Evolutionary conservation across 1,140 invertebrate genomes (phyloP), one percentile per base, ranked within the genome.

Genomic region (Cydia amplana): DNA sequence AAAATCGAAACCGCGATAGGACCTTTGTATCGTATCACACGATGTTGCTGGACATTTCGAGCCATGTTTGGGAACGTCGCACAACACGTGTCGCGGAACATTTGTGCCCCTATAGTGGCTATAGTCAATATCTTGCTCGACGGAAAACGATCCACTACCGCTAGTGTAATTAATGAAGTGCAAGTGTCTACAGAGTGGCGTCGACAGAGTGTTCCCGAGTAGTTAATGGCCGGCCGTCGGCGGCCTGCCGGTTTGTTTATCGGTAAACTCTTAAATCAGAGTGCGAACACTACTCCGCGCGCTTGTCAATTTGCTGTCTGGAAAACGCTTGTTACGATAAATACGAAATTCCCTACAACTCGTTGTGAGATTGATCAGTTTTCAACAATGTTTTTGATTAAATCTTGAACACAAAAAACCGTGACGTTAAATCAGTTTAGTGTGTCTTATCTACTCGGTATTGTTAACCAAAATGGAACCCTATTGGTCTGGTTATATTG

Each of bases 221-320:
- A 65, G 23, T 65, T 28, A 70, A 70, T 18, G n/a, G 32, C 16
- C 32, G 16, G 16, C 65, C 28, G 32, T 70, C 32, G 28, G 18
- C 28, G 65, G 65, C 32, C 10, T 0, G 16, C 25, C 18, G 65
- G 79, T 80, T 77, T 84, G 72, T 84, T 82, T 82, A 81, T 77
- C 60, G 77, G 63, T 67, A 60, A 63, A 75, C 67, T 80, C 78
- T 84, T 81, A 84, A 81, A 79, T 72, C 72, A 51, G 40, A 63
- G 60, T 65, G 72, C 40, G 46, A 64, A 72, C 46, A 74, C 43
- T 70, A 9, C 25, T 20, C n/a, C 18, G 43, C 14, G 28, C 65
- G 70, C 49, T 49, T 76, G 75, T 76, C 70, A 76, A 73, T 72
- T 65, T 32, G 46, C 14, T 55, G 43, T 3, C 72, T 70, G 16